phyloP scores from a whole-genome alignment of 2,113 vertebrate genomes.

The Eupsittula cactorum region DNA sequence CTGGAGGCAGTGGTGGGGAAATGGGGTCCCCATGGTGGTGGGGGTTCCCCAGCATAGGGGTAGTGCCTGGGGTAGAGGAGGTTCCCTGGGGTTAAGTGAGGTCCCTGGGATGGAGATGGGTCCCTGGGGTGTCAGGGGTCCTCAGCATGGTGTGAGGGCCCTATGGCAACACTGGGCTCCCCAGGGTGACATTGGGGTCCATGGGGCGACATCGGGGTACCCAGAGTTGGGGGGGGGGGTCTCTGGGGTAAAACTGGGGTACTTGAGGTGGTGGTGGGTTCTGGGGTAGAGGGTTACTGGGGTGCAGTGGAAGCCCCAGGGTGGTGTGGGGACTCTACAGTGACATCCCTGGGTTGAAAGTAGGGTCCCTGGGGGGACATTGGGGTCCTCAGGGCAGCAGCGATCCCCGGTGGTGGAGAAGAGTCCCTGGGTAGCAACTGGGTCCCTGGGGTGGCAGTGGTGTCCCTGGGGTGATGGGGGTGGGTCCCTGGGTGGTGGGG shows the following conservation, averaged over 20 bases:
- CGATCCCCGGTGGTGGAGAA: neutral
- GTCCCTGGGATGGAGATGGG: neutral
- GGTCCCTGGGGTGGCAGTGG: neutral
- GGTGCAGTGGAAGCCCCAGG: neutral
- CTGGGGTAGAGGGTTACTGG: neutral
- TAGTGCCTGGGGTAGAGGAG: neutral
- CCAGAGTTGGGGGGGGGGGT: no score
- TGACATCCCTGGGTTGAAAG: neutral
- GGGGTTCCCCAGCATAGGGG: neutral
- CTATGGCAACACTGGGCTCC: neutral
- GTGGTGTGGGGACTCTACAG: neutral
- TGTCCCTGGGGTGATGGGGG: neutral
- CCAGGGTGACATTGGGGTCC: neutral
- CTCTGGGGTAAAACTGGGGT: neutral
- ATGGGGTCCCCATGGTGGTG: neutral
- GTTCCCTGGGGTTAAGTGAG: neutral
- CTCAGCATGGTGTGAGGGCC: neutral
- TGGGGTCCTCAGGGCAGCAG: neutral
- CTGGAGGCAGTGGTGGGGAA: neutral
- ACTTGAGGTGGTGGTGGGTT: neutral
- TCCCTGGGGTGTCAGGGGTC: neutral
- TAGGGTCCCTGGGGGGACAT: neutral
- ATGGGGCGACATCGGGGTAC: neutral
- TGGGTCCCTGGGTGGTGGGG: neutral
- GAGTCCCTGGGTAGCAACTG: neutral